Evolutionary conservation across 2,113 vertebrate genomes (phyloP).

Genomic region (Cricetomys ansorgei): DNA sequence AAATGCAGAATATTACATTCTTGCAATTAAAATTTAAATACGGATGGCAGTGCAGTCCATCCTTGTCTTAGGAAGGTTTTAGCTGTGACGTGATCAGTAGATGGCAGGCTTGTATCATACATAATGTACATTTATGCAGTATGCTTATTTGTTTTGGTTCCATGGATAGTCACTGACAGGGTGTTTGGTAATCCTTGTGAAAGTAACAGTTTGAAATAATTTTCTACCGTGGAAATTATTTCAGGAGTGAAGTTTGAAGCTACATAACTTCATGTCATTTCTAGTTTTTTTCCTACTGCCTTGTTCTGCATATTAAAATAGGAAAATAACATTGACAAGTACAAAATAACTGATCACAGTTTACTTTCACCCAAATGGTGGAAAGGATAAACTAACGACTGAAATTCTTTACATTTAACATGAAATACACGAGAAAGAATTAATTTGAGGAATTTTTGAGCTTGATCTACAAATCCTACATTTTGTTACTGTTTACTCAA

Average conservation of each 20-base stretch:
- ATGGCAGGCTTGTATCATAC: constrained; percentile 73
- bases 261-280: neutral
- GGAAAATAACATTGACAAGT: neutral
- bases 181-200: neutral
- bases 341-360: neutral
- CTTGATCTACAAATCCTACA: neutral
- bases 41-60: neutral
- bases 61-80: neutral
- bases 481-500: neutral
- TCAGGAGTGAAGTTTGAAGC: neutral
- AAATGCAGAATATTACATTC: neutral
- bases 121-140: neutral
- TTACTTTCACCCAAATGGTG: constrained; percentile 29
- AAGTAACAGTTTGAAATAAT: neutral
- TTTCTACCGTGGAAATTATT: constrained; percentile 49
- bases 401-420: neutral
- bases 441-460: neutral
- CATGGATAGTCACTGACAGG: neutral
- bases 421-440: neutral
- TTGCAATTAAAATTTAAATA: neutral
- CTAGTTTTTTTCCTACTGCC: neutral
- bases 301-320: neutral
- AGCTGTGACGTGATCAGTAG: constrained; percentile 56
- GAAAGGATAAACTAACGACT: neutral
- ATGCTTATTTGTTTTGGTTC: neutral